A percentile compares a stretch with the other conserved stretches of the same genome.
Evolutionary conservation across 2,113 vertebrate species (phyloP).

Genomic region (Centropus bengalensis): DNA sequence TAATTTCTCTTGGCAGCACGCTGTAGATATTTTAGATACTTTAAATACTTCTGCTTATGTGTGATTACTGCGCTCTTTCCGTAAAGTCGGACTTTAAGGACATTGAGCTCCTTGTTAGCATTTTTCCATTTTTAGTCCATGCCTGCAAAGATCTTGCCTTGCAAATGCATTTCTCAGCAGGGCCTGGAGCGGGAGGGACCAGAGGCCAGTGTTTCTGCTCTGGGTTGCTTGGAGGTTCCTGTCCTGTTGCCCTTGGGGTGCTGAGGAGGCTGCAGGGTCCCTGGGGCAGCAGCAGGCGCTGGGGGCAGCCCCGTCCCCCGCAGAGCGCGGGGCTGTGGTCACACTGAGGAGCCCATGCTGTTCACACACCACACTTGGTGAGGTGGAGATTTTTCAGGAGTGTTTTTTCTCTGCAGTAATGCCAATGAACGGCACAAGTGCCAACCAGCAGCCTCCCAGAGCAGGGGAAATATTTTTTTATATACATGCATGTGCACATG

Average conservation of each 20-base stretch:
- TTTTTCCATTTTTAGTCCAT: neutral
- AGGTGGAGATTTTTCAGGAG: neutral
- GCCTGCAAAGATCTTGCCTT: slow-evolving; percentile 6
- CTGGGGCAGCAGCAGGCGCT: neutral
- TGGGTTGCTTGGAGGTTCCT: neutral
- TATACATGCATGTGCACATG: neutral
- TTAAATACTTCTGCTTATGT: slow-evolving; percentile 38
- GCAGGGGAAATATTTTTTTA: neutral
- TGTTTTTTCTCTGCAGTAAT: neutral
- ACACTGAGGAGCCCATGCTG: neutral
- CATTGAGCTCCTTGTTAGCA: slow-evolving; percentile 13
- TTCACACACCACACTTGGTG: neutral
- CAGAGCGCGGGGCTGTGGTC: neutral
- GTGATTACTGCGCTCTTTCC: neutral
- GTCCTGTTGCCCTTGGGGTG: neutral
- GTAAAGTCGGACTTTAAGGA: neutral
- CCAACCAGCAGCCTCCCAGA: neutral
- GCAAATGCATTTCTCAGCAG: slow-evolving; percentile 1
- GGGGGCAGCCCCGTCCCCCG: fast-evolving
- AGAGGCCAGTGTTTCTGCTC: neutral
- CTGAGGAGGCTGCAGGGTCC: neutral
- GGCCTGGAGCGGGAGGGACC: neutral
- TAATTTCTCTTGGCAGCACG: neutral
- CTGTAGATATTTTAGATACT: slow-evolving; percentile 15
- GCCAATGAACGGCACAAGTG: neutral